Conservation (phyloP, 2,888 invertebrate genomes). For the Acanthosepion esculentum region DNA sequence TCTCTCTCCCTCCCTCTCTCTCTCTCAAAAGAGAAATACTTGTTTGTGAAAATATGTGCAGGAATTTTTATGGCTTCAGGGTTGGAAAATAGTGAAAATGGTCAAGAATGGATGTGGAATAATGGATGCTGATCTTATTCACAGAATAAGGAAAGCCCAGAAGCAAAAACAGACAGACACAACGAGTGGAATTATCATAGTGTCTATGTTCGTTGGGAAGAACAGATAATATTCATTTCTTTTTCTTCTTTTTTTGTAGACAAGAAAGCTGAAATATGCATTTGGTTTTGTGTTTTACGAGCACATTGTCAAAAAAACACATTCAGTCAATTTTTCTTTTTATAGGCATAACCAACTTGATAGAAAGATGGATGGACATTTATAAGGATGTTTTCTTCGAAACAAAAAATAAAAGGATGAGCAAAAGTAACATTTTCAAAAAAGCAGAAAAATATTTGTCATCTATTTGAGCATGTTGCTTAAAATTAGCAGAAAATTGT, state of each 20-base stretch:
- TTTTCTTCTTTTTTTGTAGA: background rate
- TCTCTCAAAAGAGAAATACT: background rate
- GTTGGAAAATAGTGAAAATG: background rate
- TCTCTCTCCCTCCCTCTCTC: background rate
- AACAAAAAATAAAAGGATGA: no score
- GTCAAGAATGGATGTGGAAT: conserved; percentile 33
- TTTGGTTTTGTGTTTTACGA: no score
- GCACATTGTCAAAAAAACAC: background rate
- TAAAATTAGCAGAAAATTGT: no score
- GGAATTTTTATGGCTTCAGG: background rate
- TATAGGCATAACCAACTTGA: no score
- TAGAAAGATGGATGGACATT: no score
- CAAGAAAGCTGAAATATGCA: no score
- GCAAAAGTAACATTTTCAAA: no score
- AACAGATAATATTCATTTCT: background rate
- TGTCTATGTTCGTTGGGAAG: background rate
- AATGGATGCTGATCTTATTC: conserved; percentile 33
- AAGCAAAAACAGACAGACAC: background rate
- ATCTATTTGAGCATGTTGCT: no score
- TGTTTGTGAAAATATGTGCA: conserved; percentile 33
- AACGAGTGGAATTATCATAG: background rate
- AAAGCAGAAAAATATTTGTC: no score
- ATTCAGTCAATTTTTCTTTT: background rate
- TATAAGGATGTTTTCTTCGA: no score
- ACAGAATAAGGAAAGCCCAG: conserved; percentile 8